Conservation (phyloP, 2,888 invertebrate genomes). For the Agrotis segetum region DNA sequence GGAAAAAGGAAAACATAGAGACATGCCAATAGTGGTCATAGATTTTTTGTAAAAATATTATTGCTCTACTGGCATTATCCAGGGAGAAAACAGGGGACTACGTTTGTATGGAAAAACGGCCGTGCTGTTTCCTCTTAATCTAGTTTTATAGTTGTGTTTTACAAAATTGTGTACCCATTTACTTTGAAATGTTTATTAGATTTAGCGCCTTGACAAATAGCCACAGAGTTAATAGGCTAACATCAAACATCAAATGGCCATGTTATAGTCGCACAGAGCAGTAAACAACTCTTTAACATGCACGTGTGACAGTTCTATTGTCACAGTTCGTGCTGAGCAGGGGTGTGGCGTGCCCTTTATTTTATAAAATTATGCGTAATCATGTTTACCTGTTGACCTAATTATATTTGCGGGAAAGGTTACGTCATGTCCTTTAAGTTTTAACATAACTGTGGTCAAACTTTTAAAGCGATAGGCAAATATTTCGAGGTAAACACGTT, state of each 20-base stretch:
- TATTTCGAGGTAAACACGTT: background rate
- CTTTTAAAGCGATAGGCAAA: background rate
- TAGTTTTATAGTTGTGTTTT: constrained; percentile 10
- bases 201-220: constrained; percentile 5
- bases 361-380: constrained; percentile 56
- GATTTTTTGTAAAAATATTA: no score
- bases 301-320: constrained; percentile 44
- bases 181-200: background rate
- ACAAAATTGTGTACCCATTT: background rate
- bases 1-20: no score
- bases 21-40: no score
- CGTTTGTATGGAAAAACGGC: no score
- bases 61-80: no score
- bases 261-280: constrained; percentile 20
- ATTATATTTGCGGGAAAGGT: constrained; percentile 55
- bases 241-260: constrained; percentile 11
- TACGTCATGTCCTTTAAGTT: constrained; percentile 36
- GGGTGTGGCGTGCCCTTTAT: constrained; percentile 61
- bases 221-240: background rate
- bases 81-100: no score
- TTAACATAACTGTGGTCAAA: constrained; percentile 1
- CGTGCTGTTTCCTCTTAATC: no score
- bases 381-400: constrained; percentile 63
- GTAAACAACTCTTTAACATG: constrained; percentile 61
- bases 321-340: constrained; percentile 57